Evolutionary conservation across 2,888 invertebrate genomes (phyloP), one percentile per base, ranked within the genome.

Genomic region (Ligdia adustata): DNA sequence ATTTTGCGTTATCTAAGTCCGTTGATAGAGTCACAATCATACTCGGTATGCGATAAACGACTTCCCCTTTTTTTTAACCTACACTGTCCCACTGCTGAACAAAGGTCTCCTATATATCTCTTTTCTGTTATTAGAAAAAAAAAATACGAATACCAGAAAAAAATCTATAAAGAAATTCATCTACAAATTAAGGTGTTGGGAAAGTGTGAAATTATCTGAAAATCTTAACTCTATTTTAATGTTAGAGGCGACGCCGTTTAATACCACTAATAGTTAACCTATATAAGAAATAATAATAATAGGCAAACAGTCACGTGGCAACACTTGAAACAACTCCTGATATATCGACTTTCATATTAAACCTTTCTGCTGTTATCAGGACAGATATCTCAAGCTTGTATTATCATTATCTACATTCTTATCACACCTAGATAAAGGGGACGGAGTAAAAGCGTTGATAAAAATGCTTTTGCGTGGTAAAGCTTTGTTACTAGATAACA

Each of bases 381-480:
- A 44, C 9, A 44, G 72, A 74, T 88, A 88, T 86, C 88, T 89
- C 88, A 87, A 88, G 82, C 87, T 75, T 82, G 74, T 76, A 72
- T 73, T 77, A 76, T 72, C 72, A 69, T 75, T 85, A 86, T 84
- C 84, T 79, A 72, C 78, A 69, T 72, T 66, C 72, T 75, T 85
- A 86, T 85, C 85, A 75, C 72, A 76, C 69, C 67, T 64, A 72
- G 81, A 82, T 84, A 85, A 84, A 73, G 64, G 53, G 57, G 64
- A 75, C 76, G 76, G 75, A 69, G 80, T 85, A 79, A 86, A 84
- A 86, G 86, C 84, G 72, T 75, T 67, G 85, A 86, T 87, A 85
- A 78, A 55, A 63, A 43, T 46, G 28, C 62, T 62, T 66, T 61
- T 69, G 62, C 55, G 44, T 62, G 58, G 58, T 67, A 61, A 63